These are phyloP conservation scores for Mugil cephalus DNA, from an alignment of 2,113 vertebrate genomes.

Conservation along the genomic window DNA sequence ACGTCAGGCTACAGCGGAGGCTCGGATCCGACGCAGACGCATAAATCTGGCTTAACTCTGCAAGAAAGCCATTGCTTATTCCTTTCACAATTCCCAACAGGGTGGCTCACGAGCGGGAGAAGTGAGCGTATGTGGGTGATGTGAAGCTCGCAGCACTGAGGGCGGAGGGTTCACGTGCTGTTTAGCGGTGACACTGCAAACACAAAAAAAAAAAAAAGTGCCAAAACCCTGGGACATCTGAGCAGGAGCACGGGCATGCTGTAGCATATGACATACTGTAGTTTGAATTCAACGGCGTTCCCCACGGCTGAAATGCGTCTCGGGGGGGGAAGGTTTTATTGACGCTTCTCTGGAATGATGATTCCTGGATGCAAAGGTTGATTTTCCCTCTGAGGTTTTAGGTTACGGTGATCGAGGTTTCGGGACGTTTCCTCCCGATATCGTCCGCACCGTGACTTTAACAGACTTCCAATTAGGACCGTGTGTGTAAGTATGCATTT, in stretches of 20 bases:
- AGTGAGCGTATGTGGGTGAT: conserved; percentile 17
- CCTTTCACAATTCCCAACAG: conserved; percentile 6
- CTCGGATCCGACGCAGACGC: no score
- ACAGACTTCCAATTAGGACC: conserved; percentile 34
- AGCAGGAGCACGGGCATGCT: conserved; percentile 30
- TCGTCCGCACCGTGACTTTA: conserved; percentile 22
- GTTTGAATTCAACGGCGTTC: conserved; percentile 36
- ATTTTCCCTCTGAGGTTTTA: conserved; percentile 30
- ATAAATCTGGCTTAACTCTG: conserved; percentile 1
- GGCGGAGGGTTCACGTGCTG: background rate
- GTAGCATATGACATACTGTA: conserved; percentile 52
- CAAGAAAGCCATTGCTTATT: background rate
- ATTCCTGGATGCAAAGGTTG: conserved; percentile 31
- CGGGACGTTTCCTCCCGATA: conserved; percentile 4
- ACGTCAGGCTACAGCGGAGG: no score
- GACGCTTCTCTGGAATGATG: conserved; percentile 26
- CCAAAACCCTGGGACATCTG: conserved; percentile 29
- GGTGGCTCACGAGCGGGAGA: conserved; percentile 6
- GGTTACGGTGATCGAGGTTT: conserved; percentile 35
- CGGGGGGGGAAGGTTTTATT: background rate
- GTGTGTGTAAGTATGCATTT: conserved; percentile 46
- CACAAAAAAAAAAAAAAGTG: conserved; percentile 31
- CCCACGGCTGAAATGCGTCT: conserved; percentile 29
- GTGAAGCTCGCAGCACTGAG: background rate
- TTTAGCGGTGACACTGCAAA: conserved; percentile 17